Conservation (phyloP, 1,140 invertebrate genomes). For the Rhagoletis zephyria region DNA sequence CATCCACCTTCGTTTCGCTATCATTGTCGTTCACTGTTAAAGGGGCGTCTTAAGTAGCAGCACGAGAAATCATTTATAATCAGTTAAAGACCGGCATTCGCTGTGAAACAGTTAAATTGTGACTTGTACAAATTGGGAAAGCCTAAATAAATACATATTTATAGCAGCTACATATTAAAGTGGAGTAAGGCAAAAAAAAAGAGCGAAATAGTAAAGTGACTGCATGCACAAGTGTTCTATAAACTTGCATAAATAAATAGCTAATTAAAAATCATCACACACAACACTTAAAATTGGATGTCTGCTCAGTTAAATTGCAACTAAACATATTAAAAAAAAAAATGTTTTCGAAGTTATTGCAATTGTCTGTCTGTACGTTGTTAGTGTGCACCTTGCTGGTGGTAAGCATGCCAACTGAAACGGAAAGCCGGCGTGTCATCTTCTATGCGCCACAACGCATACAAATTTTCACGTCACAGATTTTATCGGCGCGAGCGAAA, state of each 20-base stretch:
- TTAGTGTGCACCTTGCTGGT: conserved; percentile 61
- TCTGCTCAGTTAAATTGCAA: not conserved
- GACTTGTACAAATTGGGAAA: not conserved
- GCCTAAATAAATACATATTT: conserved; percentile 25
- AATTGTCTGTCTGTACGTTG: conserved; percentile 47
- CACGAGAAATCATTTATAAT: conserved; percentile 67
- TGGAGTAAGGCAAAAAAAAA: too few relatives aligned
- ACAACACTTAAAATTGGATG: not conserved
- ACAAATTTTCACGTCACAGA: conserved; percentile 63
- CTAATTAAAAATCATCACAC: too few relatives aligned
- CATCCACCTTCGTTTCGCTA: not conserved
- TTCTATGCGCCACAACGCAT: conserved; percentile 62
- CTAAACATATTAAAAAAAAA: not conserved
- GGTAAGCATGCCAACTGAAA: conserved; percentile 61
- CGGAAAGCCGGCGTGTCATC: conserved; percentile 68
- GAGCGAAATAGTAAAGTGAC: too few relatives aligned
- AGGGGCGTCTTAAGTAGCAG: conserved; percentile 62
- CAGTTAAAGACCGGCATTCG: conserved; percentile 70
- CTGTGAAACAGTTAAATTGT: conserved; percentile 19
- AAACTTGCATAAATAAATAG: too few relatives aligned
- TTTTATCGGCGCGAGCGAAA: conserved; percentile 63
- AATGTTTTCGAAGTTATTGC: not conserved
- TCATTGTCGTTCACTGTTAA: not conserved
- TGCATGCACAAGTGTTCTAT: too few relatives aligned
- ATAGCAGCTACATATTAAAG: too few relatives aligned